Evolutionary conservation across 2,797 vertebrate species (phyloP).

Genomic region (Paramormyrops hopkinsi): DNA sequence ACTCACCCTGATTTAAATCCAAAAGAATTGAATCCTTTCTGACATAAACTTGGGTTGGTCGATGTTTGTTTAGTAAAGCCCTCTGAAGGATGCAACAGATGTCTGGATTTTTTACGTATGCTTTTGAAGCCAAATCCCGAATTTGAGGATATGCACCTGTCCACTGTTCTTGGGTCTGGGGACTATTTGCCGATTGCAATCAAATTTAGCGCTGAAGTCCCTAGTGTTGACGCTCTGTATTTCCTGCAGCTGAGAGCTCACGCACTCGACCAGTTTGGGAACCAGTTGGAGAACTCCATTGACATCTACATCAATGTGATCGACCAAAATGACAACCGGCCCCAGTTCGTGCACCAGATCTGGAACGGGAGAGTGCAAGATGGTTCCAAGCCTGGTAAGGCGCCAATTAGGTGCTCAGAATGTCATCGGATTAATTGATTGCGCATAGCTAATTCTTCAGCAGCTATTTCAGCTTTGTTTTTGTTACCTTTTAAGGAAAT

Average conservation of each 20-base stretch:
- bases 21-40: background rate
- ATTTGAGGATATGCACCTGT: background rate
- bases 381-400: constrained; percentile 90
- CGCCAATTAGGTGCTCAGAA: background rate
- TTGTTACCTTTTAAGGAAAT: background rate
- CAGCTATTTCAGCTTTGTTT: background rate
- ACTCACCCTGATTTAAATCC: background rate
- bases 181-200: background rate
- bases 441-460: background rate
- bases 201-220: background rate
- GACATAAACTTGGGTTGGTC: background rate
- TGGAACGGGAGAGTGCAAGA: constrained; percentile 92
- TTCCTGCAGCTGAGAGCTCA: constrained; percentile 81
- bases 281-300: constrained; percentile 95
- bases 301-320: constrained; percentile 97
- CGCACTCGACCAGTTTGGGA: constrained; percentile 94
- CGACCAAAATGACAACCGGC: constrained; percentile 97
- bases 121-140: background rate
- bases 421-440: background rate
- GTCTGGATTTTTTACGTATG: background rate
- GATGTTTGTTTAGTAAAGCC: background rate
- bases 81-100: background rate
- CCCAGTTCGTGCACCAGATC: constrained; percentile 89
- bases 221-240: background rate
- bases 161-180: background rate